Evolutionary conservation across 2,888 invertebrate species (phyloP), one percentile per base, ranked within the genome.

Genomic region (Encarsia formosa): DNA sequence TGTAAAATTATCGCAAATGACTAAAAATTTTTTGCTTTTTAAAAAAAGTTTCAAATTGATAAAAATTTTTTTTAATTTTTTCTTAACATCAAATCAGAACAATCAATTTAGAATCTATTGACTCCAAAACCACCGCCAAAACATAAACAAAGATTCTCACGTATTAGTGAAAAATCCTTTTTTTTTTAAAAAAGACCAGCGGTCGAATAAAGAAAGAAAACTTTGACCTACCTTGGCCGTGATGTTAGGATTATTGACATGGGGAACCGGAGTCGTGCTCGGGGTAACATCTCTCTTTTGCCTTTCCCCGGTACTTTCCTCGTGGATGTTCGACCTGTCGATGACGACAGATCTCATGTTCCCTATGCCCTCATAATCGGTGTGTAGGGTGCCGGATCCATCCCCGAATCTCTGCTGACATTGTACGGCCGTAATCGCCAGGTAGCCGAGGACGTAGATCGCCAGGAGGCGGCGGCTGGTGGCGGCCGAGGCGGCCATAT

Each of bases 401-500:
- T 65, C 65, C 45, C 69, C 69, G 57, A 61, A 62, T 46, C 68
- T 60, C 38, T 58, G 34, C 18, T 44, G 45, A n/a, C n/a, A n/a
- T n/a, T n/a, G n/a, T 11, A 6, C 41, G 18, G 41, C 45, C 2
- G 19, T 4, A 2, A 3, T n/a, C 16, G n/a, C 41, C 18, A 41
- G 32, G 20, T 32, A n/a, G 19, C 23, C 39, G 35, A 56, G 43
- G 31, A 39, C 24, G 39, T 34, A 20, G 34, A 32, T 24, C 43
- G 26, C 37, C 52, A 63, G 59, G 29, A 55, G 64, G 65, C 67
- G 69, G 67, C 60, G 60, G 66, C 62, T 58, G 52, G 64, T 69
- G 61, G 70, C 66, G n/a, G n/a, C n/a, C n/a, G n/a, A n/a, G n/a
- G n/a, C 73, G 63, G 72, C 73, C 73, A 72, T 72, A 67, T 73